Percentiles rank a stretch among this genome's conserved stretches.
Evolutionary conservation across 2,888 invertebrate genomes (phyloP).

Genomic region (Diarsia dahlii): DNA sequence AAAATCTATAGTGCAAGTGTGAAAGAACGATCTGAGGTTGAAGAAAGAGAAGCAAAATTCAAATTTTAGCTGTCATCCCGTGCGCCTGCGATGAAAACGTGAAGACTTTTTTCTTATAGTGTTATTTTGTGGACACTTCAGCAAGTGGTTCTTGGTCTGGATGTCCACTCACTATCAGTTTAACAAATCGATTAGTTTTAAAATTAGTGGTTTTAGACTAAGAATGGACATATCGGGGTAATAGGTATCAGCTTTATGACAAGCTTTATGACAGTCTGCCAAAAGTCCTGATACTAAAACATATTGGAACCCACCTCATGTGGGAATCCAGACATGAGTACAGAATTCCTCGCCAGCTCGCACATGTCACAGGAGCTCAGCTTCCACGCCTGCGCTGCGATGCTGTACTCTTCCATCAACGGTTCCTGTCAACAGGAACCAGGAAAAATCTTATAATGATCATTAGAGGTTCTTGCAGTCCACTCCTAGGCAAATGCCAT

Average conservation of each 20-base stretch:
- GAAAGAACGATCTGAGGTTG: no score
- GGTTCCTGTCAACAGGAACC: conserved; percentile 93
- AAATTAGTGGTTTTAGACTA: not conserved
- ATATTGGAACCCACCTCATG: conserved; percentile 92
- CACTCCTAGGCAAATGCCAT: not conserved
- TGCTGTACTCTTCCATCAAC: conserved; percentile 99
- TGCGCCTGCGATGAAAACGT: no score
- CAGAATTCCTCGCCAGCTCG: conserved; percentile 98
- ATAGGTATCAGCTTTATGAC: no score
- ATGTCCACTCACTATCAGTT: no score
- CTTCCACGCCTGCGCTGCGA: conserved; percentile 99
- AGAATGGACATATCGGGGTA: not conserved
- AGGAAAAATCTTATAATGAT: not conserved
- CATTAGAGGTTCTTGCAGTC: not conserved
- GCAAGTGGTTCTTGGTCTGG: not conserved
- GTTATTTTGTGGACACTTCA: not conserved
- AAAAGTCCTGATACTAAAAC: not conserved
- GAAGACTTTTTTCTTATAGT: no score
- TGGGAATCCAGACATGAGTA: conserved; percentile 99
- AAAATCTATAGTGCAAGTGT: no score
- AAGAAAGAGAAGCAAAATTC: no score
- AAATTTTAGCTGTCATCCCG: no score
- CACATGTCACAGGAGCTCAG: conserved; percentile 99
- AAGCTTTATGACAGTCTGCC: not conserved
- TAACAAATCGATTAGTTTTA: not conserved